phyloP scores from a whole-genome alignment of 2,113 vertebrate species.

The zebrafish (Danio rerio) region GRCz12tu NC_133194.1:28978501-28979000 shows the following conservation, averaged over 20 bases:
- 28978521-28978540: too few species aligned
- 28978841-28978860: conserved; percentile 70
- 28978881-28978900: conserved; percentile 81
- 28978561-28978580: conserved; percentile 1
- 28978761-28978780: background rate
- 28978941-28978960: conserved; percentile 64
- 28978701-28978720: conserved; percentile 82
- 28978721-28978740: conserved; percentile 36
- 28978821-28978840: conserved; percentile 82
- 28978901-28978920: conserved; percentile 87
- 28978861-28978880: conserved; percentile 83
- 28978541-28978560: too few species aligned
- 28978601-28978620: background rate
- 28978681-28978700: conserved; percentile 87
- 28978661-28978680: conserved; percentile 86
- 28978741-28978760: background rate
- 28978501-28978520: too few species aligned
- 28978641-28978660: conserved; percentile 87
- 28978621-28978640: conserved; percentile 85
- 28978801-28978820: conserved; percentile 87
- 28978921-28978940: conserved; percentile 78
- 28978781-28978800: background rate
- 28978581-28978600: background rate
- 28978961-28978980: background rate
- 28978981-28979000: background rate